These are phyloP conservation scores for Morbakka virulenta DNA, from an alignment of 30 jellyfish, hydroid and myxozoan genomes.

Conservation along the genomic window DNA sequence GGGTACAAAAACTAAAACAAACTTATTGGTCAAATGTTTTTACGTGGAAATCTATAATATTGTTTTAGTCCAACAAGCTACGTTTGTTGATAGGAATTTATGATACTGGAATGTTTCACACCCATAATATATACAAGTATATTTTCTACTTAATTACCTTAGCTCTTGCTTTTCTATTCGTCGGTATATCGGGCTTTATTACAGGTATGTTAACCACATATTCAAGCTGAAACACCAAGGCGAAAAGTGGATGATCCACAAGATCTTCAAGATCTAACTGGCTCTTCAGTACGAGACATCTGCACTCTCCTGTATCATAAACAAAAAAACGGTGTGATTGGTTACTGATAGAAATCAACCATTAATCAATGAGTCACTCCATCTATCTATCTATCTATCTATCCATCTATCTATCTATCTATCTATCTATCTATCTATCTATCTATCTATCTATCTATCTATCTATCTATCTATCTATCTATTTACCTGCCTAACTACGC, in stretches of 20 bases:
- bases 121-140: not conserved
- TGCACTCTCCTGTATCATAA: slow-evolving; percentile 50
- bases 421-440: no score
- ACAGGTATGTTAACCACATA: slow-evolving; percentile 81
- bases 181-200: slow-evolving; percentile 66
- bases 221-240: slow-evolving; percentile 78
- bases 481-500: no score
- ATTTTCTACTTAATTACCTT: slow-evolving; percentile 24
- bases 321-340: not conserved
- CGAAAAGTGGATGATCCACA: slow-evolving; percentile 77
- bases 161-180: slow-evolving; percentile 64
- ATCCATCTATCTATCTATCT: no score
- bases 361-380: not conserved
- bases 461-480: no score
- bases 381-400: no score
- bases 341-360: not conserved
- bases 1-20: no score
- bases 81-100: not conserved
- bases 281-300: slow-evolving; percentile 49
- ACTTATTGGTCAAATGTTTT: no score
- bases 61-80: not conserved
- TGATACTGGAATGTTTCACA: not conserved
- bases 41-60: no score
- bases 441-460: no score
- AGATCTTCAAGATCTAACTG: slow-evolving; percentile 79